Evolutionary conservation across 2,113 vertebrate species (phyloP).

Genomic region (Daboia siamensis): DNA sequence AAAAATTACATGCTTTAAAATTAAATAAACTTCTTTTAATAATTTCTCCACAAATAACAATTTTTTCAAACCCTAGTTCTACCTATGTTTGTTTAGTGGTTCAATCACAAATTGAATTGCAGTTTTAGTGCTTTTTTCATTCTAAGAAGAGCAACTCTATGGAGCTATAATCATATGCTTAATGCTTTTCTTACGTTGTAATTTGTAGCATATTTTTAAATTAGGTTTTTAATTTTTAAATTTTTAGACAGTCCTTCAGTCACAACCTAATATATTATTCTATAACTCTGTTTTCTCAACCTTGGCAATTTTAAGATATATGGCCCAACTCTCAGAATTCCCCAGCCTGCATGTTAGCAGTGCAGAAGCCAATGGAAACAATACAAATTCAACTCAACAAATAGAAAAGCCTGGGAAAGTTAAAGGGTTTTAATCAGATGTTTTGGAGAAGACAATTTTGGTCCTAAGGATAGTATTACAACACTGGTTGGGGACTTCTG

Average conservation of each 20-base stretch:
- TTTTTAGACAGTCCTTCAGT: not conserved
- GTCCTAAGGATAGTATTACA: not conserved
- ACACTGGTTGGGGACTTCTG: too few relatives aligned
- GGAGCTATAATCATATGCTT: constrained; percentile 21
- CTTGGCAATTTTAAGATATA: not conserved
- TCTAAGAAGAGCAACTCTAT: constrained; percentile 29
- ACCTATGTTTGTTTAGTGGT: not conserved
- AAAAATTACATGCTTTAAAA: not conserved
- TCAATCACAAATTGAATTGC: not conserved
- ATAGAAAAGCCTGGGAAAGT: not conserved
- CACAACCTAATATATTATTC: not conserved
- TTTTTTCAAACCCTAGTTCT: not conserved
- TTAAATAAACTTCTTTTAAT: constrained; percentile 25
- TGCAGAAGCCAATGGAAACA: not conserved
- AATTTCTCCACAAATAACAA: not conserved
- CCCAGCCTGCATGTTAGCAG: too few relatives aligned
- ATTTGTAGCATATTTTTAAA: constrained; percentile 8
- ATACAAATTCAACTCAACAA: not conserved
- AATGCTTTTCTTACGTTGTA: constrained; percentile 8
- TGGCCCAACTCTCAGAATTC: not conserved
- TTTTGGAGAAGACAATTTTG: not conserved
- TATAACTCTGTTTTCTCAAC: not conserved
- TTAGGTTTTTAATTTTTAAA: not conserved
- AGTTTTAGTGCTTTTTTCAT: constrained; percentile 23
- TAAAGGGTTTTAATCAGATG: not conserved